Conservation (phyloP, 2,888 invertebrate genomes). For the Caenorhabditis panamensis region DNA sequence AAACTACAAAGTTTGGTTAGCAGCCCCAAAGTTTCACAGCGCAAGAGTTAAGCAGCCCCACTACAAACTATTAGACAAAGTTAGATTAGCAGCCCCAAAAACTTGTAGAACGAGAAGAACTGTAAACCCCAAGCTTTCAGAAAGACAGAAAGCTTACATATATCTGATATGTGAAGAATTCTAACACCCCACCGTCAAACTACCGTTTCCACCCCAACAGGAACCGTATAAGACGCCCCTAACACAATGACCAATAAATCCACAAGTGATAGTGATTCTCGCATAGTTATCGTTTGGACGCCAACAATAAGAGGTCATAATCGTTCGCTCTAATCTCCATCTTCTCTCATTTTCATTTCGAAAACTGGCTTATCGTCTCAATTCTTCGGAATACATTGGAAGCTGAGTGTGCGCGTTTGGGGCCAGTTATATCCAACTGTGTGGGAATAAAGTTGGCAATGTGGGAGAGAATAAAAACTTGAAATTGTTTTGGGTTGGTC, state of each 20-base stretch:
- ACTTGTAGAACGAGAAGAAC: too few species aligned
- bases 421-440: slow-evolving; percentile 23
- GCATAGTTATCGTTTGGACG: slow-evolving; percentile 33
- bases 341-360: slow-evolving; percentile 6
- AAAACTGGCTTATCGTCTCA: slow-evolving; percentile 49
- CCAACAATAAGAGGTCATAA: slow-evolving; percentile 42
- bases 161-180: too few species aligned
- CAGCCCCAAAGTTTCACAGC: neutral
- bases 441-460: neutral
- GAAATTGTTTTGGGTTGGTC: too few species aligned
- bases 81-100: neutral
- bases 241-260: slow-evolving; percentile 24
- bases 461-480: too few species aligned
- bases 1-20: neutral
- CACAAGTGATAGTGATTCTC: slow-evolving; percentile 20
- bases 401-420: neutral
- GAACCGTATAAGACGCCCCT: neutral
- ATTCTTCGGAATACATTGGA: neutral
- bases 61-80: neutral
- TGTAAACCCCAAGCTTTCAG: too few species aligned
- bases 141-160: too few species aligned
- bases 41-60: neutral
- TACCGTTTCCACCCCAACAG: slow-evolving; percentile 7
- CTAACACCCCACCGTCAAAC: too few species aligned
- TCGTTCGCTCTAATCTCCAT: slow-evolving; percentile 54